A percentile compares a stretch with the other conserved stretches of the same genome.
Evolutionary conservation across 2,113 vertebrate species (phyloP).

Genomic region (Macaca fascicularis): T2T-MFA8v1.1 NC_088388.1:19686001-19686500

Average conservation of each 20-base stretch:
- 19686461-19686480: neutral
- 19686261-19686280: neutral
- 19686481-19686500: neutral
- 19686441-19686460: neutral
- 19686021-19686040: slow-evolving; percentile 18
- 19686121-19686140: neutral
- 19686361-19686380: neutral
- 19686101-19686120: slow-evolving; percentile 7
- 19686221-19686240: neutral
- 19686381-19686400: neutral
- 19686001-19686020: slow-evolving; percentile 42
- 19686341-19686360: neutral
- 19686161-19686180: neutral
- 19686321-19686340: neutral
- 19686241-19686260: neutral
- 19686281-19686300: neutral
- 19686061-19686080: slow-evolving; percentile 10
- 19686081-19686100: neutral
- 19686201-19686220: neutral
- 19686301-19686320: neutral
- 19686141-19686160: neutral
- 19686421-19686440: neutral
- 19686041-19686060: neutral
- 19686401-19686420: neutral
- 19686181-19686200: neutral